These are phyloP conservation scores for Apeira syringaria DNA, from an alignment of 2,888 invertebrate genomes.

Conservation along the genomic window DNA sequence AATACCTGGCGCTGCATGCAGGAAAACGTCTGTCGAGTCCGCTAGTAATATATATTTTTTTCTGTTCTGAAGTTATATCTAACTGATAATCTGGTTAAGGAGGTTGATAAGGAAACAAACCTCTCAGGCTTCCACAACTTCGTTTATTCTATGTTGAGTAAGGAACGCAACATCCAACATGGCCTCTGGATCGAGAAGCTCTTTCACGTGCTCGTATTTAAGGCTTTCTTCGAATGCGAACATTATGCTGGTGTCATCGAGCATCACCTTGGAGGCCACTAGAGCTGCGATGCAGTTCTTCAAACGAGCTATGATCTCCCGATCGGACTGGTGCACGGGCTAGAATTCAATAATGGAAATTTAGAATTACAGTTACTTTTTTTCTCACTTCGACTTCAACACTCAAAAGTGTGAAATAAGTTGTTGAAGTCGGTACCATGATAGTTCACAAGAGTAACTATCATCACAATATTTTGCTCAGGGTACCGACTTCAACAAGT, in stretches of 20 bases:
- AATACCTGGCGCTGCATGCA: too few relatives aligned
- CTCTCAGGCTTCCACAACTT: constrained; percentile 56
- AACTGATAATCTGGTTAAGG: too few relatives aligned
- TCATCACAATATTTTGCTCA: too few relatives aligned
- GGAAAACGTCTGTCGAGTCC: too few relatives aligned
- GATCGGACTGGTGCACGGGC: constrained; percentile 88
- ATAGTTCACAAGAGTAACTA: too few relatives aligned
- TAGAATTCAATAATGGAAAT: constrained; percentile 47
- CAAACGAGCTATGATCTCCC: constrained; percentile 94
- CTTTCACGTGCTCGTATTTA: constrained; percentile 89
- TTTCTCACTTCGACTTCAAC: too few relatives aligned
- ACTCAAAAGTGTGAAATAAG: too few relatives aligned
- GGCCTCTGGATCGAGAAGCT: constrained; percentile 92
- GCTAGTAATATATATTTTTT: too few relatives aligned
- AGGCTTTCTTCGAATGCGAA: constrained; percentile 95
- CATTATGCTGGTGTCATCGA: constrained; percentile 96
- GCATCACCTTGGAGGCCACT: constrained; percentile 93
- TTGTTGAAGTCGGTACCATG: too few relatives aligned
- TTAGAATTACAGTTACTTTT: too few relatives aligned
- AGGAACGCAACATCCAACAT: constrained; percentile 92
- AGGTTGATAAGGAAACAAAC: constrained; percentile 26
- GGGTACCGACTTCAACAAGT: too few relatives aligned
- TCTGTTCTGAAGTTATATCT: too few relatives aligned
- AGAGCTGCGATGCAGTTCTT: constrained; percentile 95
- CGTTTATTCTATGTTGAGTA: constrained; percentile 88